These are phyloP conservation scores for Adrianichthys oophorus DNA, from an alignment of 2,797 vertebrate genomes.

Conservation along the genomic window DNA sequence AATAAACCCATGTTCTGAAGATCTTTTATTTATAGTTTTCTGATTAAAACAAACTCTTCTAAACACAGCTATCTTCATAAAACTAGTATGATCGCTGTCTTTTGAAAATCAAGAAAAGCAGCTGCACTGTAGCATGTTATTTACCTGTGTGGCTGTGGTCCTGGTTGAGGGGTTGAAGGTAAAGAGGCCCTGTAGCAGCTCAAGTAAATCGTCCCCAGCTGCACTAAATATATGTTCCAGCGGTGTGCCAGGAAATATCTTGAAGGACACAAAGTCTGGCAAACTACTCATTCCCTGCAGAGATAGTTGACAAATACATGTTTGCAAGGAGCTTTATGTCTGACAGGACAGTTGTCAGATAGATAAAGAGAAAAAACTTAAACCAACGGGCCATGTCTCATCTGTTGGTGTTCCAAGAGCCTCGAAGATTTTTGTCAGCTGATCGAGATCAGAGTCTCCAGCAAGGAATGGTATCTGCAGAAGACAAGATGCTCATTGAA, in stretches of 20 bases:
- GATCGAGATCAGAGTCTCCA: constrained; percentile 96
- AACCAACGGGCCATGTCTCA: constrained; percentile 92
- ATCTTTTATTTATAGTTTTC: neutral
- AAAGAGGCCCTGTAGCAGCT: constrained; percentile 90
- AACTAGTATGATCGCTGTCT: neutral
- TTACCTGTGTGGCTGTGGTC: constrained; percentile 69
- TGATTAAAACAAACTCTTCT: neutral
- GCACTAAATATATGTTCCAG: constrained; percentile 96
- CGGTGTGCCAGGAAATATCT: constrained; percentile 90
- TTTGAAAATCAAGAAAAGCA: neutral
- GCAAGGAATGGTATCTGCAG: constrained; percentile 92
- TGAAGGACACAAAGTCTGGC: constrained; percentile 95
- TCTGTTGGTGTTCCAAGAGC: constrained; percentile 94
- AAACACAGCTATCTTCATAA: neutral
- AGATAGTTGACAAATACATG: constrained; percentile 22
- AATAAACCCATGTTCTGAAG: too few relatives aligned
- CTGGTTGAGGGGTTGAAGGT: constrained; percentile 86
- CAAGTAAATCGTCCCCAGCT: constrained; percentile 91
- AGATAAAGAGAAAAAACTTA: neutral
- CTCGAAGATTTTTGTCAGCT: constrained; percentile 96
- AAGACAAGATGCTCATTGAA: constrained; percentile 22
- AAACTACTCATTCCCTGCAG: constrained; percentile 89
- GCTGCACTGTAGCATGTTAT: neutral
- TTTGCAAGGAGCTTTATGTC: constrained; percentile 3
- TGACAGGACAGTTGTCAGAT: neutral